Percentiles rank a stretch among this genome's conserved stretches.
These are phyloP conservation scores for Antrozous pallidus DNA, from an alignment of 2,797 vertebrate genomes.

Conservation along the genomic window DNA sequence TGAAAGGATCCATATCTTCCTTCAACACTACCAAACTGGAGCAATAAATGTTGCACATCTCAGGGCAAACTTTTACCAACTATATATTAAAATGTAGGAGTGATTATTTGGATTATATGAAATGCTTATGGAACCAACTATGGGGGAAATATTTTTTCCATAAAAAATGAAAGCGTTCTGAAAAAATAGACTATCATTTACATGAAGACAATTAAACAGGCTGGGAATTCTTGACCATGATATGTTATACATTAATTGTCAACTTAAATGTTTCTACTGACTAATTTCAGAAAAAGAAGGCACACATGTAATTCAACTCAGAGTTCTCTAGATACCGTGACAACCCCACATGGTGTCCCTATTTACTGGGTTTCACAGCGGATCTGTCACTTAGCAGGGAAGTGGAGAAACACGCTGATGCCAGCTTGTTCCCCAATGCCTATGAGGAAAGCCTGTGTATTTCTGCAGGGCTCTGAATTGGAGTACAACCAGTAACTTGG, in stretches of 20 bases:
- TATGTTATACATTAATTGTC: not conserved
- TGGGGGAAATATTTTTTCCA: not conserved
- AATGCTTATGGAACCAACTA: not conserved
- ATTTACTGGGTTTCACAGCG: not conserved
- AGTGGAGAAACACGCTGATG: not conserved
- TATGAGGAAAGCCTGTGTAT: not conserved
- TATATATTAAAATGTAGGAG: slow-evolving; percentile 29
- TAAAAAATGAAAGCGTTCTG: not conserved
- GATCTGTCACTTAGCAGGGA: not conserved
- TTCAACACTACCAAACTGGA: not conserved
- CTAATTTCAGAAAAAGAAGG: slow-evolving; percentile 29
- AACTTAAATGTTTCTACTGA: not conserved
- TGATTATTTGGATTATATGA: slow-evolving; percentile 14
- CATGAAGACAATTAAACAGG: not conserved
- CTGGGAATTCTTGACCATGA: not conserved
- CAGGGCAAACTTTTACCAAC: not conserved
- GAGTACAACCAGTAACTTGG: not conserved
- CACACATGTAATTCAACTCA: not conserved
- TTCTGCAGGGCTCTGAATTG: not conserved
- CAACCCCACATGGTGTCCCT: not conserved
- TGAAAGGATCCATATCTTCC: not conserved
- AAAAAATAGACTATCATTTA: not conserved
- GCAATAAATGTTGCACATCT: not conserved
- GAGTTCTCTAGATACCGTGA: not conserved
- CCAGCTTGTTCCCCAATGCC: not conserved